phyloP scores from a whole-genome alignment of 2,797 vertebrate genomes.

The Lacerta agilis region DNA sequence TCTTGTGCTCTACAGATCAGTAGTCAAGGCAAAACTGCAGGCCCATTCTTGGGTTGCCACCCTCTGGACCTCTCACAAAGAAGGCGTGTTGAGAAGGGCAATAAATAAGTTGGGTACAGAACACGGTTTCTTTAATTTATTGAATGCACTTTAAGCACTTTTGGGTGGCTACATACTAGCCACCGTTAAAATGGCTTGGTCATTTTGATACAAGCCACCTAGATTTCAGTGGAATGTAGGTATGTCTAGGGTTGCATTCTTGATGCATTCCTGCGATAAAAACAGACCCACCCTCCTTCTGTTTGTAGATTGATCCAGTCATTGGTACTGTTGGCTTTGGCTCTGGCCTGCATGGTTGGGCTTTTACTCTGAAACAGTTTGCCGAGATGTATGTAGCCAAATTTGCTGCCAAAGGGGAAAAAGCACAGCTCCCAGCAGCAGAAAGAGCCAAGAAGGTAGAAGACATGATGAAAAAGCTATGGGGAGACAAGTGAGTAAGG shows the following conservation, averaged over 20 bases:
- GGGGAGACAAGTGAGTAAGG: conserved; percentile 69
- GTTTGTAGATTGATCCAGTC: conserved; percentile 71
- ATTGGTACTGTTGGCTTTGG: conserved; percentile 73
- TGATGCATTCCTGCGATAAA: not conserved
- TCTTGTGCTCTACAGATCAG: not conserved
- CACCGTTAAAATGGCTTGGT: not conserved
- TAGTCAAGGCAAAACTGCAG: not conserved
- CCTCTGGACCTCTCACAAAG: too few relatives aligned
- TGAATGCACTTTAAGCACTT: too few relatives aligned
- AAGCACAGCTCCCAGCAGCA: conserved; percentile 50
- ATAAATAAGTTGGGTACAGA: too few relatives aligned
- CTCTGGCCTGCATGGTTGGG: conserved; percentile 74
- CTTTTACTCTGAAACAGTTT: conserved; percentile 79
- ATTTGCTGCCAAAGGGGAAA: conserved; percentile 76
- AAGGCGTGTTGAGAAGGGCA: too few relatives aligned
- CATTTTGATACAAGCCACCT: not conserved
- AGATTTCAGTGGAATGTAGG: not conserved
- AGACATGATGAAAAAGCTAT: conserved; percentile 71
- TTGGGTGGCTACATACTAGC: not conserved
- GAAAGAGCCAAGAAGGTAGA: conserved; percentile 67
- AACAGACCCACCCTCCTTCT: not conserved
- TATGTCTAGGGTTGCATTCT: not conserved
- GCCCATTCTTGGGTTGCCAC: too few relatives aligned
- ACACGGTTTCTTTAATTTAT: too few relatives aligned
- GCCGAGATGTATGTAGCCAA: conserved; percentile 77